Evolutionary conservation across 37 sponge, comb jelly and placozoan species (phyloP), one percentile per base, ranked within the genome.

Genomic region (Petrosia ficiformis): DNA sequence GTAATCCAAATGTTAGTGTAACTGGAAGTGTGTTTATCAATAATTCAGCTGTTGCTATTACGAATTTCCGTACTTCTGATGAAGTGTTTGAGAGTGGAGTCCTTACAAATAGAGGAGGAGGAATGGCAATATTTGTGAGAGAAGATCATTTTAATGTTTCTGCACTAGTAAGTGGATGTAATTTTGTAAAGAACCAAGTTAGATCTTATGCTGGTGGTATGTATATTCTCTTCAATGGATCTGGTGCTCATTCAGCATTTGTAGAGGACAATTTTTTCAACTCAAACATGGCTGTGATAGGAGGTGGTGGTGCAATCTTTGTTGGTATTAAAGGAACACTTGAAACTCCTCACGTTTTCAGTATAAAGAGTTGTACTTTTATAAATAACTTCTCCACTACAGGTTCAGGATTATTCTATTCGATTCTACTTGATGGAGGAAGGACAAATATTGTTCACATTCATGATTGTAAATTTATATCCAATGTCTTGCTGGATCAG

Each of bases 31-130:
- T 44, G 37, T 74, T 73, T 33, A 66, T 77, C 37, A 73, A 78
- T 29, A 86, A 86, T 58, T 58, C 64, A 4, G 89, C 83, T 2
- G 67, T 74, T 24, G 74, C 70, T 10, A 25, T 19, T 11, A 26
- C 42, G 6, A n/a, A 3, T 1, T 74, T 74, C 31, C 65, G 63
- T 34, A 74, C 79, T 0, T 39, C 79, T 16, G 68, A 68, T 40
- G 30, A 63, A 14, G 78, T 83, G 1, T 77, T 82, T 39, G 72
- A 28, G 16, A 59, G 26, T 42, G 76, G 36, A 43, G 59, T 82
- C 2, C 82, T 89, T 43, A 89, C 69, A 43, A 85, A 85, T 42
- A 42, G 90, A 59, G 90, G 90, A 44, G 90, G 90, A 32, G 84
- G 76, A 11, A 33, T 89, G 34, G 90, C 61, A 4, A 19, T 89